phyloP scores from a whole-genome alignment of 2,888 invertebrate genomes.

The Eustalomyia histrio region DNA sequence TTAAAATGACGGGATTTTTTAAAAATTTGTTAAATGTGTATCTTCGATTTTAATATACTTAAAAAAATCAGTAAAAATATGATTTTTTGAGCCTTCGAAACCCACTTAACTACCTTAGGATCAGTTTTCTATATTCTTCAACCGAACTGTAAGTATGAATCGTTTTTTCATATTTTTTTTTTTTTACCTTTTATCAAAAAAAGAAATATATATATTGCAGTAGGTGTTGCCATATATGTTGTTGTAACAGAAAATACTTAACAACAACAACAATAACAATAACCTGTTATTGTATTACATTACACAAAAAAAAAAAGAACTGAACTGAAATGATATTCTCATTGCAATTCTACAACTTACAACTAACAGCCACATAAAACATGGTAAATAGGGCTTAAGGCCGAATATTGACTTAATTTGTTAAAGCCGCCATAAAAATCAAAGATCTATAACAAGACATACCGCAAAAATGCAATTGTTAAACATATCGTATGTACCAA shows the following conservation, averaged over 20 bases:
- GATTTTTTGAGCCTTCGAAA: too few species aligned
- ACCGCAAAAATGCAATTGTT: constrained; percentile 44
- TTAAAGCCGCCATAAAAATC: constrained; percentile 33
- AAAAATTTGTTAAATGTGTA: too few species aligned
- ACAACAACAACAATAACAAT: constrained; percentile 12
- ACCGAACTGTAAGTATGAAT: background rate
- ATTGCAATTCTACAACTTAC: constrained; percentile 4
- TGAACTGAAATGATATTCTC: constrained; percentile 21
- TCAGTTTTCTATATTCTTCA: background rate
- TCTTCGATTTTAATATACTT: too few species aligned
- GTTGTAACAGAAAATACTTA: background rate
- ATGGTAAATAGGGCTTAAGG: constrained; percentile 59
- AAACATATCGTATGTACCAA: background rate
- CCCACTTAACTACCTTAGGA: too few species aligned
- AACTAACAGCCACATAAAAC: constrained; percentile 1
- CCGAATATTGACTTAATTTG: constrained; percentile 63
- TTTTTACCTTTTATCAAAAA: background rate
- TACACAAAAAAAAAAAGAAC: constrained; percentile 9
- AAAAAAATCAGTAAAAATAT: too few species aligned
- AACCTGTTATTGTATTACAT: constrained; percentile 37
- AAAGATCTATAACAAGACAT: constrained; percentile 50
- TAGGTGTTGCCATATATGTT: constrained; percentile 60
- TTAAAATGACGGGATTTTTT: too few species aligned
- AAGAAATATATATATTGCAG: constrained; percentile 1
- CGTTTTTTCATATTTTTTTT: background rate